Evolutionary conservation across 2,888 invertebrate species (phyloP).

Genomic region (Rhingia campestris): DNA sequence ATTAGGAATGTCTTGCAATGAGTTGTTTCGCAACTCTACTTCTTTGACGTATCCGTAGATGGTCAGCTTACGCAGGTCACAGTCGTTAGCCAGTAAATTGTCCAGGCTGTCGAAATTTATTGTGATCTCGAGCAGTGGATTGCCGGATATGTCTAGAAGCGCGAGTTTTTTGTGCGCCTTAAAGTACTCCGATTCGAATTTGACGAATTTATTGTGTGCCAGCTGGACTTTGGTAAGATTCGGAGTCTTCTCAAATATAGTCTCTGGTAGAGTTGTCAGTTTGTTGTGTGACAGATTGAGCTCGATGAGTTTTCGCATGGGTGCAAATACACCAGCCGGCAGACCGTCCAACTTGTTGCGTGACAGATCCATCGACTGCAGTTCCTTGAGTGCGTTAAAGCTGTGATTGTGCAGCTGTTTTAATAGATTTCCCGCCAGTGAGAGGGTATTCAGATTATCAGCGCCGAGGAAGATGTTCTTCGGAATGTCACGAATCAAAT

Average conservation of each 20-base stretch:
- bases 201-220: slow-evolving; percentile 78
- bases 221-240: slow-evolving; percentile 79
- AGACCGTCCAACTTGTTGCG: slow-evolving; percentile 78
- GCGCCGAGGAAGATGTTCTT: slow-evolving; percentile 81
- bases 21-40: slow-evolving; percentile 80
- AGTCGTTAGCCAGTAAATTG: slow-evolving; percentile 77
- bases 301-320: slow-evolving; percentile 78
- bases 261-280: slow-evolving; percentile 77
- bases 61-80: slow-evolving; percentile 79
- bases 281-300: slow-evolving; percentile 79
- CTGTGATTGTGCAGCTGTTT: slow-evolving; percentile 79
- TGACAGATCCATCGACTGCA: slow-evolving; percentile 79
- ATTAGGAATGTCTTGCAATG: slow-evolving; percentile 79
- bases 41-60: slow-evolving; percentile 78
- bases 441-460: slow-evolving; percentile 79
- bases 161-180: slow-evolving; percentile 77
- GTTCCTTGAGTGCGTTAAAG: slow-evolving; percentile 80
- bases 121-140: slow-evolving; percentile 79
- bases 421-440: slow-evolving; percentile 78
- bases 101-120: slow-evolving; percentile 79
- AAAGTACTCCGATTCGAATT: slow-evolving; percentile 79
- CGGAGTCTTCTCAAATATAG: slow-evolving; percentile 79
- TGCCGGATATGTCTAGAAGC: slow-evolving; percentile 79
- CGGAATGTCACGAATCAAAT: slow-evolving; percentile 79
- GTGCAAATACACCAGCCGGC: slow-evolving; percentile 77